Conservation (phyloP, 2,888 invertebrate genomes). For the Tupiocoris notatus region DNA sequence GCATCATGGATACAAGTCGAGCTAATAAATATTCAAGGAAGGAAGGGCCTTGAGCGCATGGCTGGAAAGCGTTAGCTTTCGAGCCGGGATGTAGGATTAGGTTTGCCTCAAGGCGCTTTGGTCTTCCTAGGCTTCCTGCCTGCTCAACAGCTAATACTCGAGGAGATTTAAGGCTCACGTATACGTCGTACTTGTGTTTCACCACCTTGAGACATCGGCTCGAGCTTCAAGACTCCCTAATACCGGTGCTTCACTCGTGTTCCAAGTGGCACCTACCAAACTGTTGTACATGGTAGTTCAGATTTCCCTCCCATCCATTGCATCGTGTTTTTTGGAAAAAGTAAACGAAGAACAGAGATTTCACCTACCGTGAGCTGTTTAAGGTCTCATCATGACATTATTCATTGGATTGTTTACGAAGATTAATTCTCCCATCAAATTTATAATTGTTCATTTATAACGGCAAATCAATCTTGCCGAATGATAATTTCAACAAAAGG, state of each 20-base stretch:
- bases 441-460: too few relatives aligned
- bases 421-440: too few relatives aligned
- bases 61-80: neutral
- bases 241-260: neutral
- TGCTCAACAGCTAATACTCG: neutral
- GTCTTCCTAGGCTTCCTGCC: neutral
- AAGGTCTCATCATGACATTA: too few relatives aligned
- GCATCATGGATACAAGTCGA: constrained; percentile 8
- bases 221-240: neutral
- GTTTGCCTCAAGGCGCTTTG: neutral
- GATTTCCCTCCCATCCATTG: too few relatives aligned
- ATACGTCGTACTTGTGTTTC: constrained; percentile 17
- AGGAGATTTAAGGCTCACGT: constrained; percentile 30
- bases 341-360: too few relatives aligned
- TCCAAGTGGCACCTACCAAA: neutral
- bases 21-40: constrained; percentile 29
- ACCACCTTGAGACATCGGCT: constrained; percentile 15
- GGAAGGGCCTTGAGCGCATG: neutral
- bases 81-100: neutral
- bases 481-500: too few relatives aligned
- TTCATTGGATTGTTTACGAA: too few relatives aligned
- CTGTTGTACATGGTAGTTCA: too few relatives aligned
- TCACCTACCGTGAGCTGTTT: too few relatives aligned
- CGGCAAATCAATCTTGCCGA: too few relatives aligned
- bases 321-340: too few relatives aligned